Evolutionary conservation across 2,888 invertebrate species (phyloP).

Genomic region (Caenorhabditis sp.): DNA sequence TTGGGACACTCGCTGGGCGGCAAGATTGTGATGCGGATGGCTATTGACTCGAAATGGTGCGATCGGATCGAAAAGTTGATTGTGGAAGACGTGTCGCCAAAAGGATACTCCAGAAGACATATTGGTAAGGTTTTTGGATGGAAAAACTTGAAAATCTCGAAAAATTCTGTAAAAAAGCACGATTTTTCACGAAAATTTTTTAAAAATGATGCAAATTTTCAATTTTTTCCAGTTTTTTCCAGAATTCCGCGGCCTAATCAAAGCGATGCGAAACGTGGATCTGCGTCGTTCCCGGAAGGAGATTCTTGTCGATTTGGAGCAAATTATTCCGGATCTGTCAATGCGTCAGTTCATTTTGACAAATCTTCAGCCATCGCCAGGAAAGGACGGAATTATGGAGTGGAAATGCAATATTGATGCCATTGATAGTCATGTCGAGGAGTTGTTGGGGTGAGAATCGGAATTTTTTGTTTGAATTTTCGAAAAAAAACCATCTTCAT

Average conservation of each 20-base stretch:
- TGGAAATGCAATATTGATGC: conserved; percentile 88
- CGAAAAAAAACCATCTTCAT: background rate
- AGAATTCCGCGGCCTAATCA: conserved; percentile 72
- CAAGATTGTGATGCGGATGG: conserved; percentile 76
- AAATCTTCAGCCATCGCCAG: conserved; percentile 87
- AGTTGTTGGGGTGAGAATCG: conserved; percentile 82
- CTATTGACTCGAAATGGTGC: conserved; percentile 67
- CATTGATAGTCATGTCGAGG: conserved; percentile 87
- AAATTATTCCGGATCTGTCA: conserved; percentile 86
- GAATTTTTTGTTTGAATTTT: background rate
- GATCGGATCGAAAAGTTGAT: conserved; percentile 59
- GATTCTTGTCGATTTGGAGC: conserved; percentile 65
- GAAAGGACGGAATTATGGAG: conserved; percentile 59
- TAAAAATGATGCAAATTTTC: conserved; percentile 2
- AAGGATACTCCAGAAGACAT: conserved; percentile 69
- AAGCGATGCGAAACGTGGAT: conserved; percentile 73
- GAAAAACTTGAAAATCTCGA: background rate
- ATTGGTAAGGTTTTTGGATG: conserved; percentile 3
- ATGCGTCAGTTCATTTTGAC: conserved; percentile 90
- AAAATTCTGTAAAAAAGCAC: background rate
- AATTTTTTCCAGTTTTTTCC: conserved; percentile 12
- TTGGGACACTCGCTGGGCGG: conserved; percentile 81
- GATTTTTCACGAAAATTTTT: background rate
- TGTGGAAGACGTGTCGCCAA: conserved; percentile 78
- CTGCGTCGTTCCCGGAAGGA: conserved; percentile 67